A percentile compares a stretch with the other conserved stretches of the same genome.
phyloP scores from a whole-genome alignment of 2,888 invertebrate genomes.

The Phorcus lineatus region DNA sequence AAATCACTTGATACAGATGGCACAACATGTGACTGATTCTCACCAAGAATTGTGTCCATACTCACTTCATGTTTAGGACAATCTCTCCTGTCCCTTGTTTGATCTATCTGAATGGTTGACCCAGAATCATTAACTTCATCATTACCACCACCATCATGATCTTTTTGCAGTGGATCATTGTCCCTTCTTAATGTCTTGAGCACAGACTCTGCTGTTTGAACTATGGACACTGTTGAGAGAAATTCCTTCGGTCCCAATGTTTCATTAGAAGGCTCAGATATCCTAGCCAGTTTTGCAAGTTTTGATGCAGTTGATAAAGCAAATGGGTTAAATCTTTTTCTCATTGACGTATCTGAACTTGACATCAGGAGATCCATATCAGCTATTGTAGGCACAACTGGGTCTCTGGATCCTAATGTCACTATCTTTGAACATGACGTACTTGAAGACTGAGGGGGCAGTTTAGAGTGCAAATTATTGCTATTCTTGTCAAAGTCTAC shows the following conservation, averaged over 20 bases:
- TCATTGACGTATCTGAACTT: background rate
- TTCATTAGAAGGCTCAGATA: background rate
- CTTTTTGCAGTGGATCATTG: too few species aligned
- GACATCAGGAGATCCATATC: background rate
- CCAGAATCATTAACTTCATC: too few species aligned
- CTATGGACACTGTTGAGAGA: slow-evolving; percentile 22
- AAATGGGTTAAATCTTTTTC: slow-evolving; percentile 11
- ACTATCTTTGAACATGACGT: background rate
- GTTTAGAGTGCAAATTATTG: background rate
- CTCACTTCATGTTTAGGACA: too few species aligned
- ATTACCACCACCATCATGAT: too few species aligned
- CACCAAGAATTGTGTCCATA: too few species aligned
- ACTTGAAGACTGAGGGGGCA: background rate
- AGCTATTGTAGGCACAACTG: background rate
- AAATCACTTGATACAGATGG: too few species aligned
- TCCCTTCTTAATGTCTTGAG: background rate
- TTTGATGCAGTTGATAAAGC: slow-evolving; percentile 25
- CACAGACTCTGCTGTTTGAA: slow-evolving; percentile 21
- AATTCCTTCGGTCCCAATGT: slow-evolving; percentile 8
- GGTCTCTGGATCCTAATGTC: background rate
- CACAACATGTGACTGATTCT: too few species aligned
- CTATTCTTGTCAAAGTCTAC: background rate
- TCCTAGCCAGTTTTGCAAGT: slow-evolving; percentile 17
- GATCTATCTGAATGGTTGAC: too few species aligned
- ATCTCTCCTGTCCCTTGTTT: too few species aligned